A percentile compares a stretch with the other conserved stretches of the same genome.
These are phyloP conservation scores for Trachelus troglodyta DNA, from an alignment of 2,888 invertebrate genomes.

Conservation along the genomic window DNA sequence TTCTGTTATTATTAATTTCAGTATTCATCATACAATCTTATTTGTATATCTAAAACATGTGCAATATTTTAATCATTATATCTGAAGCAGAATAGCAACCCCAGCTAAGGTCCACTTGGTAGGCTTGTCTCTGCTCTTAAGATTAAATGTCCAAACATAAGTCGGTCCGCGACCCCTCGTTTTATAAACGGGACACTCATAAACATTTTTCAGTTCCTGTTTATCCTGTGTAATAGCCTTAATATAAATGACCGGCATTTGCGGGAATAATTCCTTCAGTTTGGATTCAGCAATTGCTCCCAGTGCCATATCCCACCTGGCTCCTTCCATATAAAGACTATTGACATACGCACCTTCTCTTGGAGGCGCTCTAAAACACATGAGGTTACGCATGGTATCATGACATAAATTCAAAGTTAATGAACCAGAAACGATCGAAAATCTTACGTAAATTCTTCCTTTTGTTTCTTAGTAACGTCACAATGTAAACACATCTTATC, in stretches of 20 bases:
- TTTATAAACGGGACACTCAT: constrained; percentile 95
- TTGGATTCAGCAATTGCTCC: constrained; percentile 86
- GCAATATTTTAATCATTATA: constrained; percentile 66
- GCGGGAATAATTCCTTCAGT: constrained; percentile 89
- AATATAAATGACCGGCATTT: constrained; percentile 91
- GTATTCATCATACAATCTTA: background rate
- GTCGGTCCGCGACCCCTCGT: constrained; percentile 89
- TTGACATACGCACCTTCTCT: constrained; percentile 92
- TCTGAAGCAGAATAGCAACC: constrained; percentile 89
- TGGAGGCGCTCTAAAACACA: constrained; percentile 75
- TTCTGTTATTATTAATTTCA: background rate
- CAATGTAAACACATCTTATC: constrained; percentile 96
- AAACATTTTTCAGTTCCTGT: constrained; percentile 86
- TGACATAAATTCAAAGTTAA: background rate
- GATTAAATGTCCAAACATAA: constrained; percentile 95
- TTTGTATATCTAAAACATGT: background rate
- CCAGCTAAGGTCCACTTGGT: constrained; percentile 95
- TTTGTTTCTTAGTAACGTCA: constrained; percentile 91
- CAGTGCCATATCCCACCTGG: constrained; percentile 86
- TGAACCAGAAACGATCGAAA: background rate
- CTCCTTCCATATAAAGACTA: constrained; percentile 93
- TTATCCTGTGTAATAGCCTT: constrained; percentile 90
- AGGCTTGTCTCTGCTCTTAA: constrained; percentile 88
- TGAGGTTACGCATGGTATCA: background rate
- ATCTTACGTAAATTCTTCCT: constrained; percentile 82